Conservation (phyloP, 2,888 invertebrate species). For the Aporophyla nigra region DNA sequence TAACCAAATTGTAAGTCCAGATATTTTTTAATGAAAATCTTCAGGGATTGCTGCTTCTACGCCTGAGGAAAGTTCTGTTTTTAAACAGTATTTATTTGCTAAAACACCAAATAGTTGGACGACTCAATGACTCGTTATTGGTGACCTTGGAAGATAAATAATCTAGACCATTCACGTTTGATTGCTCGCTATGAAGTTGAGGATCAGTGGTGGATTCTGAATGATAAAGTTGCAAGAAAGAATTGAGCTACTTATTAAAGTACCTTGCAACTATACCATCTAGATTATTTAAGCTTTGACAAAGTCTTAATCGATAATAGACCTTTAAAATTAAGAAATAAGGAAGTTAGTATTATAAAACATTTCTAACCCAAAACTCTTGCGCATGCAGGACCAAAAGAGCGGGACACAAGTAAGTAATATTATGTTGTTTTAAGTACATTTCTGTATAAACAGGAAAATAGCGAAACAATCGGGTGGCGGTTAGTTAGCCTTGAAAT, state of each 20-base stretch:
- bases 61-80: background rate
- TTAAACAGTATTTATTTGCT: background rate
- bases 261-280: no score
- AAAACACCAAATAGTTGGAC: background rate
- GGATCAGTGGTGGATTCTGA: background rate
- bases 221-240: background rate
- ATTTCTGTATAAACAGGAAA: conserved; percentile 60
- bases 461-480: conserved; percentile 38
- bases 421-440: conserved; percentile 67
- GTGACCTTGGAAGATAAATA: background rate
- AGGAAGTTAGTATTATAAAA: conserved; percentile 10
- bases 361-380: conserved; percentile 57
- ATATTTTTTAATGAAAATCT: background rate
- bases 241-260: no score
- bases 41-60: background rate
- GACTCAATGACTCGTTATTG: background rate
- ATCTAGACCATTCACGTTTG: background rate
- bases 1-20: background rate
- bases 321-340: background rate
- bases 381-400: conserved; percentile 93
- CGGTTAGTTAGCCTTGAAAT: conserved; percentile 47
- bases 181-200: background rate
- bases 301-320: background rate
- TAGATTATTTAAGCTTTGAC: background rate
- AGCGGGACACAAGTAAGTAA: conserved; percentile 95